Base-by-base conservation (phyloP, 2,797 vertebrate genomes). In the Muscicapa striata region DNA sequence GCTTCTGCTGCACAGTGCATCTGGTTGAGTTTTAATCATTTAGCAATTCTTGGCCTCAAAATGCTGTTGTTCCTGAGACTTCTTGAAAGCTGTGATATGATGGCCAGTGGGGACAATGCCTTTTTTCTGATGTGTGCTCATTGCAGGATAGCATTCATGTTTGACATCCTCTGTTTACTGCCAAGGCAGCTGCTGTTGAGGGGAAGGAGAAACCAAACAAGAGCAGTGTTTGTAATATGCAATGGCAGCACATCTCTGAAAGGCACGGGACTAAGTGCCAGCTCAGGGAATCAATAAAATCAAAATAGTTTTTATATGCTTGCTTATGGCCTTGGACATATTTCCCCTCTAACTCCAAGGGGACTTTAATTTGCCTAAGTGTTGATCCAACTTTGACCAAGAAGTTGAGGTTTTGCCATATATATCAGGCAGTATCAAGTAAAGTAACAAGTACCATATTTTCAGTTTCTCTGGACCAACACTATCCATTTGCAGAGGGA, bases 401-500 rank as follows among this genome's bases (percentile, higher is more conserved):
- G 1, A 74, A 92, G 58, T 81, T 83, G 70, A 95, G 63, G 20
- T 67, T 93, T 92, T 86, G 38, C 45, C 38, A 5, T 52, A 15
- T 78, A 22, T 61, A 89, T 36, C 2, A 41, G 61, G 15, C 11
- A 7, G 32, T 73, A 67, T 82, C 61, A 59, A 17, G 21, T 76
- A 54, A 94, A 68, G 62, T 68, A 41, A 64, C n/a, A 73, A 54
- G 54, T 75, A 70, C 48, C 20, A 7, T 46, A 38, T 70, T 38
- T 66, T 49, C 89, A 80, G 66, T 66, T 95, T 58, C 43, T 66
- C 30, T 87, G 79, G 67, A 96, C 62, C 77, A 91, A 24, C 64
- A 58, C 69, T 95, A 41, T 55, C 75, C 75, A 76, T 95, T 94
- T 96, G 89, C 93, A 93, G 79, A 59, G 73, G 92, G 94, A 95